Conservation (phyloP, 2,888 invertebrate genomes). For the Sialis fuliginosa region DNA sequence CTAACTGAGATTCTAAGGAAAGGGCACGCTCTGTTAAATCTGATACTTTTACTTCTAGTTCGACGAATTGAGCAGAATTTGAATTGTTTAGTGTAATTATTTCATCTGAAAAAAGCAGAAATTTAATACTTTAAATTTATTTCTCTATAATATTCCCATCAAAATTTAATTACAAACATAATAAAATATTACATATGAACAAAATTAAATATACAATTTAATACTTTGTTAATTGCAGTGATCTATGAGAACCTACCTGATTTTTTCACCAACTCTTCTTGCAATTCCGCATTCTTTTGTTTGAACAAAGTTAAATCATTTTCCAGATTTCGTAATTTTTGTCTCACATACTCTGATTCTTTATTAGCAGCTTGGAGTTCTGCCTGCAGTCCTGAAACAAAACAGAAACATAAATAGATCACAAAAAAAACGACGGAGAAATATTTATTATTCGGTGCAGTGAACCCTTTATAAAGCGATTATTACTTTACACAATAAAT, state of each 20-base stretch:
- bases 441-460: no score
- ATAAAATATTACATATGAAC: background rate
- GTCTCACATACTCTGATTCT: conserved; percentile 41
- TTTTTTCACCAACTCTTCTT: conserved; percentile 35
- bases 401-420: no score
- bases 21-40: conserved; percentile 30
- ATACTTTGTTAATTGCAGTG: background rate
- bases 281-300: conserved; percentile 36
- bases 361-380: conserved; percentile 46
- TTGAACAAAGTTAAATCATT: conserved; percentile 39
- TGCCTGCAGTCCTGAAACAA: conserved; percentile 39
- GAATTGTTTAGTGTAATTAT: conserved; percentile 18
- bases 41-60: conserved; percentile 28
- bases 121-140: background rate
- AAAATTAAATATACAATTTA: background rate
- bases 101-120: conserved; percentile 13
- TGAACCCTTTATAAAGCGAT: no score
- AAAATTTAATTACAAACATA: background rate
- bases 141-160: background rate
- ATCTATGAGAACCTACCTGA: conserved; percentile 26
- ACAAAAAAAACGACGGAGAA: no score
- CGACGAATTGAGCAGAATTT: conserved; percentile 23
- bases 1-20: conserved; percentile 29
- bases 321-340: conserved; percentile 39
- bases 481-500: no score